A percentile compares a stretch with the other conserved stretches of the same genome.
Evolutionary conservation across 1,140 invertebrate genomes (phyloP).

Genomic region (Alviniconcha marisindica): DNA sequence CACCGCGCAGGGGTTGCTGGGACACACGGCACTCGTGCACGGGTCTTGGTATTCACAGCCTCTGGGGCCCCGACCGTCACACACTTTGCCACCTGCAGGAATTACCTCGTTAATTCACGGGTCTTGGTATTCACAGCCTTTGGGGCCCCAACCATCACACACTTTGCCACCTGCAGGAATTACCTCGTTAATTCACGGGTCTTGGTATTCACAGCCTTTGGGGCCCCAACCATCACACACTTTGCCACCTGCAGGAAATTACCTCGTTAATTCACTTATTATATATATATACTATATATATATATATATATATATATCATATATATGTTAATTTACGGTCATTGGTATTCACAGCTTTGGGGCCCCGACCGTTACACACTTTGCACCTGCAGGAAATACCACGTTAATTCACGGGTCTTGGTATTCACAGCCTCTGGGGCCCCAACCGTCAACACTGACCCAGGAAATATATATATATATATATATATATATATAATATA

Average conservation of each 20-base stretch:
- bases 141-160: not conserved
- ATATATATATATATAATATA: no score
- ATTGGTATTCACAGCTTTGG: not conserved
- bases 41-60: not conserved
- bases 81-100: constrained; percentile 19
- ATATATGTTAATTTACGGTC: no score
- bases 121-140: not conserved
- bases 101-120: no score
- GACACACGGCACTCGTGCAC: not conserved
- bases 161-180: constrained; percentile 10
- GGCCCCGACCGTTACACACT: constrained; percentile 12
- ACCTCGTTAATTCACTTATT: no score
- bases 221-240: constrained; percentile 17
- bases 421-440: not conserved
- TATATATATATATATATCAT: no score
- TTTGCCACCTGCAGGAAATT: constrained; percentile 3
- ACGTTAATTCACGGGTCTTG: not conserved
- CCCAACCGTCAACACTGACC: constrained; percentile 6
- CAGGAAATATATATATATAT: no score
- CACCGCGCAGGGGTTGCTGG: constrained; percentile 41
- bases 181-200: no score
- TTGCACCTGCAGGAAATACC: not conserved
- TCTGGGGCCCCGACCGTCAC: not conserved
- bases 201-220: not conserved
- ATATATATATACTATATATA: no score